Conservation (phyloP, 2,113 vertebrate genomes). For the Cottus gobio region DNA sequence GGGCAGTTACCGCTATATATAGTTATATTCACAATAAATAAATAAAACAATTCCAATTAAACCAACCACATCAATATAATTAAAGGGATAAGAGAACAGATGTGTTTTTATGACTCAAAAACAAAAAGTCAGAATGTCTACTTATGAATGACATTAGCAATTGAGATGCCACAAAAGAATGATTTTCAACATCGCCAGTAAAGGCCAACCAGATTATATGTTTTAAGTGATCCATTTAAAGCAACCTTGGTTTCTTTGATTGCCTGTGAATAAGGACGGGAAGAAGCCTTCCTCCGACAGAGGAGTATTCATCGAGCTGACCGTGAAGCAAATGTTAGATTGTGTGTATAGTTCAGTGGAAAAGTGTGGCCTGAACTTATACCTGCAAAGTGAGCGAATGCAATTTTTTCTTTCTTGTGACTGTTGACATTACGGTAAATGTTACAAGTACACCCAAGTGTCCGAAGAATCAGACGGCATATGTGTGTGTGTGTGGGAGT, state of each 20-base stretch:
- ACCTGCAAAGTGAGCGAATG: not conserved
- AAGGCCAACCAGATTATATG: not conserved
- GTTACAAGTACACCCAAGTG: conserved; percentile 22
- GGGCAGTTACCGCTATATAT: too few relatives aligned
- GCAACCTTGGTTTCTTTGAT: not conserved
- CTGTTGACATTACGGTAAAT: conserved; percentile 22
- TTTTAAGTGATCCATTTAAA: not conserved
- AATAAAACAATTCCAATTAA: not conserved
- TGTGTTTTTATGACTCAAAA: not conserved
- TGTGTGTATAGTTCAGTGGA: not conserved
- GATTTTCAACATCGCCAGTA: not conserved
- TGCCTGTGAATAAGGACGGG: not conserved
- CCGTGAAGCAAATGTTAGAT: not conserved
- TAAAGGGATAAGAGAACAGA: not conserved
- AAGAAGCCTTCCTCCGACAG: not conserved
- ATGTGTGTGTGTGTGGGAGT: conserved; percentile 24
- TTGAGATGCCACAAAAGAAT: not conserved
- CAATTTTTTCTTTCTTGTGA: not conserved
- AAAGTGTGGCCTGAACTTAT: not conserved
- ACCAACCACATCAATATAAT: not conserved
- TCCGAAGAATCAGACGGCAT: conserved; percentile 6
- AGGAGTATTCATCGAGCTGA: not conserved
- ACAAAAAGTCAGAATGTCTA: not conserved
- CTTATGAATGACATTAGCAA: not conserved
- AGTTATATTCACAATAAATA: not conserved